phyloP scores from a whole-genome alignment of 2,797 vertebrate genomes.

The Epinephelus awoara region DNA sequence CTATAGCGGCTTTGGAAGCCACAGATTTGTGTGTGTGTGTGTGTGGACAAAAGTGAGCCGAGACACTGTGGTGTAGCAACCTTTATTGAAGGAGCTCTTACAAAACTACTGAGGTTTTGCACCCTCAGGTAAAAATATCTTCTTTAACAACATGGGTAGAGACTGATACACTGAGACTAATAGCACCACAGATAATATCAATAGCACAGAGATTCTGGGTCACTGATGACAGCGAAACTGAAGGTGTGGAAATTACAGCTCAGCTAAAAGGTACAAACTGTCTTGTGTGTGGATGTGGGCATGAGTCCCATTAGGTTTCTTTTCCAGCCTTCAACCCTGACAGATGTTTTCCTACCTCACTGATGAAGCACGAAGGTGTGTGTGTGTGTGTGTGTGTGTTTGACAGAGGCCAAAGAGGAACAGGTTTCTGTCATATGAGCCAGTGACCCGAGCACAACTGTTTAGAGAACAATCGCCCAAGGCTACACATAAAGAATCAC shows the following conservation, averaged over 20 bases:
- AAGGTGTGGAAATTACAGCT: constrained; percentile 27
- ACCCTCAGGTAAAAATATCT: constrained; percentile 68
- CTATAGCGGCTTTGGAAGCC: no score
- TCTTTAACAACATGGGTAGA: constrained; percentile 69
- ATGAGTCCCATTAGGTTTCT: constrained; percentile 27
- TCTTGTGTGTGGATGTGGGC: constrained; percentile 25
- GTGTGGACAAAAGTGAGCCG: constrained; percentile 28
- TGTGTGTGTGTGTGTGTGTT: constrained; percentile 26
- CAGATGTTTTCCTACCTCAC: constrained; percentile 67
- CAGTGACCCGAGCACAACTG: constrained; percentile 47
- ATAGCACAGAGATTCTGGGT: constrained; percentile 47
- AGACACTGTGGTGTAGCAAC: constrained; percentile 77
- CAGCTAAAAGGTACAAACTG: constrained; percentile 1
- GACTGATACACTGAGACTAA: constrained; percentile 71
- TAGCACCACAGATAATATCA: constrained; percentile 83
- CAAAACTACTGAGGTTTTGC: constrained; percentile 60
- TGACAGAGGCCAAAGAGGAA: constrained; percentile 33
- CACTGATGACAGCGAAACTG: constrained; percentile 29
- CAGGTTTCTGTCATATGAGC: constrained; percentile 63
- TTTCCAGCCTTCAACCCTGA: constrained; percentile 48
- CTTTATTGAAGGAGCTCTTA: constrained; percentile 86
- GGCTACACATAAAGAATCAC: constrained; percentile 42
- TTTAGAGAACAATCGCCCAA: constrained; percentile 44
- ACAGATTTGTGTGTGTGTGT: background rate
- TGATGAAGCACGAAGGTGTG: constrained; percentile 27